Evolutionary conservation across 1,140 invertebrate species (phyloP).

Genomic region (Maniola jurtina): DNA sequence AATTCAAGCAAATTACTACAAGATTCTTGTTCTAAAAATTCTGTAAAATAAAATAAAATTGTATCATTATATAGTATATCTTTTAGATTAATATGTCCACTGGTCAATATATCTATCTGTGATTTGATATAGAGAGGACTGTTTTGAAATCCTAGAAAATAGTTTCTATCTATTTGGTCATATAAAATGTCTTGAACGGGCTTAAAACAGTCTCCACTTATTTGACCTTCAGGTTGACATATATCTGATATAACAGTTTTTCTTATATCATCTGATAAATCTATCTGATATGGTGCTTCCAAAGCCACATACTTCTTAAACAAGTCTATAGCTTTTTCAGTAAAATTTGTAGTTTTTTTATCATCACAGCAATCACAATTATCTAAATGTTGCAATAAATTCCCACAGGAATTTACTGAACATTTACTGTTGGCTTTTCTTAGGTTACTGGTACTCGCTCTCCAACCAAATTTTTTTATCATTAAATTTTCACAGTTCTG

Average conservation of each 20-base stretch:
- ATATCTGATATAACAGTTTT: constrained; percentile 75
- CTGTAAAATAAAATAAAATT: constrained; percentile 95
- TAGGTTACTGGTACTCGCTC: constrained; percentile 41
- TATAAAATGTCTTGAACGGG: constrained; percentile 83
- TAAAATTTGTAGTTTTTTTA: constrained; percentile 37
- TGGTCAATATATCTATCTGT: constrained; percentile 92
- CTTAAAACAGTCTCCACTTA: constrained; percentile 71
- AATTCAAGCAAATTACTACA: constrained; percentile 92
- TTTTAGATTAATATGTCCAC: constrained; percentile 86
- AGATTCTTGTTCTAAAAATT: constrained; percentile 94
- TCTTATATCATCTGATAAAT: constrained; percentile 67
- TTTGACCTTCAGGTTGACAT: constrained; percentile 70
- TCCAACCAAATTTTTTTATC: constrained; percentile 40
- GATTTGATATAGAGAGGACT: constrained; percentile 94
- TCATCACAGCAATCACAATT: constrained; percentile 35
- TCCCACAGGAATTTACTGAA: constrained; percentile 54
- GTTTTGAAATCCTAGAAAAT: constrained; percentile 84
- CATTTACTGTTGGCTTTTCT: constrained; percentile 38
- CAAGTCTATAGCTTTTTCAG: constrained; percentile 65
- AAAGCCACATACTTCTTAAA: constrained; percentile 77
- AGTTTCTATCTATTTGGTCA: constrained; percentile 81
- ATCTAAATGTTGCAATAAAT: constrained; percentile 41
- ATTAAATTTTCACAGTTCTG: constrained; percentile 37
- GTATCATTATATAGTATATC: constrained; percentile 95
- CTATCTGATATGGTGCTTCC: constrained; percentile 71